phyloP scores from a whole-genome alignment of 2,797 vertebrate species.

The Petrocephalus sullivani region DNA sequence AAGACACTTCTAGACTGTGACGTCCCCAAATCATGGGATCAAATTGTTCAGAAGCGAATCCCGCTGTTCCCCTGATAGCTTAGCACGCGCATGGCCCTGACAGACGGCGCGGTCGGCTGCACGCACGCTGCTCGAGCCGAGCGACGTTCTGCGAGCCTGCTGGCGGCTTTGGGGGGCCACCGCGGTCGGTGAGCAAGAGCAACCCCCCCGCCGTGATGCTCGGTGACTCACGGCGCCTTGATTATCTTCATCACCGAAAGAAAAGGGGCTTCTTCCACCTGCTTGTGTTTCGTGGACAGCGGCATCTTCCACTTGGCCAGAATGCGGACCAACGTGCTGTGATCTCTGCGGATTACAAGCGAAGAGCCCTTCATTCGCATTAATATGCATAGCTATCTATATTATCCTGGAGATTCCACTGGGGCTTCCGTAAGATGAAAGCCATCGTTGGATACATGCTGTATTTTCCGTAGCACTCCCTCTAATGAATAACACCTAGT shows the following conservation, averaged over 20 bases:
- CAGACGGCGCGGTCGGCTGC: background rate
- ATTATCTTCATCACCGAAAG: constrained; percentile 4
- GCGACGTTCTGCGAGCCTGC: background rate
- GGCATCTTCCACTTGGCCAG: background rate
- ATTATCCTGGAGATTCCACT: background rate
- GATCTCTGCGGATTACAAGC: background rate
- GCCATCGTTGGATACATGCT: background rate
- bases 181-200: background rate
- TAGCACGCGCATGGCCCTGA: background rate
- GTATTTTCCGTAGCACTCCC: background rate
- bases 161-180: background rate
- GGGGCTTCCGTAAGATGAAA: background rate
- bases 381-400: background rate
- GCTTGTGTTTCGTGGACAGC: background rate
- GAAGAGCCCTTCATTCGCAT: background rate
- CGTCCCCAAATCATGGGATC: background rate
- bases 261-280: background rate
- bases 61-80: background rate
- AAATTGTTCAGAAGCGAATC: background rate
- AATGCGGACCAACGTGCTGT: background rate
- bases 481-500: background rate
- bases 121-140: background rate
- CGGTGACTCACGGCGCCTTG: background rate
- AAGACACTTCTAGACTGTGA: background rate
- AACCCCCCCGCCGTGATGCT: background rate